Evolutionary conservation across 2,888 invertebrate species (phyloP).

Genomic region (Dasysyrphus tricinctus): DNA sequence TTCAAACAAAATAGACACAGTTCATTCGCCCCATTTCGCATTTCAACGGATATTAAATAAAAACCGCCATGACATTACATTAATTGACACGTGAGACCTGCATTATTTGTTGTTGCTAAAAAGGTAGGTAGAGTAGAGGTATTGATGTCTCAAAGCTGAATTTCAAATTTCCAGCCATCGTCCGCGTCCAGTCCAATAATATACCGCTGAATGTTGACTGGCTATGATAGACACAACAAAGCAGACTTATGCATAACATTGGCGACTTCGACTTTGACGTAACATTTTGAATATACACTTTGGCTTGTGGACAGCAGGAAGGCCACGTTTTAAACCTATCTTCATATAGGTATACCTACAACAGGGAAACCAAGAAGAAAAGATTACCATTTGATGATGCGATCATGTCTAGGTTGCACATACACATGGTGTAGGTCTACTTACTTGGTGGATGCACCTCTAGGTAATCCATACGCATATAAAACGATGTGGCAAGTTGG

Average conservation of each 20-base stretch:
- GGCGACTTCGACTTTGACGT: slow-evolving; percentile 26
- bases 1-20: slow-evolving; percentile 39
- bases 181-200: neutral
- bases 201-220: neutral
- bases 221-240: slow-evolving; percentile 30
- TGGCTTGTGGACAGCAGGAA: slow-evolving; percentile 3
- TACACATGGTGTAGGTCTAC: neutral
- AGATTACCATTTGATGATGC: slow-evolving; percentile 21
- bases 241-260: slow-evolving; percentile 40
- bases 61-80: slow-evolving; percentile 64
- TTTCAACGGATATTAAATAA: slow-evolving; percentile 58
- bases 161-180: slow-evolving; percentile 33
- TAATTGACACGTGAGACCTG: slow-evolving; percentile 64
- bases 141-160: slow-evolving; percentile 29
- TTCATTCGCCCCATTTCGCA: slow-evolving; percentile 53
- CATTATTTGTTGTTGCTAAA: neutral
- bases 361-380: neutral
- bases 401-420: slow-evolving; percentile 37
- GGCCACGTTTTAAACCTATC: slow-evolving; percentile 1
- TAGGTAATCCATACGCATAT: slow-evolving; percentile 30
- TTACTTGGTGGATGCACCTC: slow-evolving; percentile 15
- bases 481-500: slow-evolving; percentile 1
- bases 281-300: slow-evolving; percentile 2
- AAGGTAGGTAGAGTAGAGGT: neutral
- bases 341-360: too few relatives aligned